Conservation (phyloP, 2,888 invertebrate species). For the Polyommatus icarus region DNA sequence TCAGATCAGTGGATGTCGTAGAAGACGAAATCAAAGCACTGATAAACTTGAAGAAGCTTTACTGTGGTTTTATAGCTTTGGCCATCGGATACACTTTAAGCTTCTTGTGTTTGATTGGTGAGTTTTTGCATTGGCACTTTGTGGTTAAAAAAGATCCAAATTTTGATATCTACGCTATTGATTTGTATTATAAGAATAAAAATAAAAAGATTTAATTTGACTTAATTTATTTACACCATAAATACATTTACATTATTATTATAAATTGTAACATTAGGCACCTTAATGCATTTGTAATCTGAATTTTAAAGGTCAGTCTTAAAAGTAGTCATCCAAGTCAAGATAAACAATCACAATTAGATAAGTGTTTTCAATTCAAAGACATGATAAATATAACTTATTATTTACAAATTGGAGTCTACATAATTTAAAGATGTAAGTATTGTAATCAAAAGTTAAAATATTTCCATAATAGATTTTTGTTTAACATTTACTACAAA, state of each 20-base stretch:
- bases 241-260: constrained; percentile 12
- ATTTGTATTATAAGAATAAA: constrained; percentile 74
- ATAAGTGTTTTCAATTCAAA: constrained; percentile 2
- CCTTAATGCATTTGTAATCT: not conserved
- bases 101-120: constrained; percentile 77
- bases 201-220: constrained; percentile 58
- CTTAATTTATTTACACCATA: constrained; percentile 40
- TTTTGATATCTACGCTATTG: constrained; percentile 85
- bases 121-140: constrained; percentile 84
- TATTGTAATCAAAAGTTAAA: not conserved
- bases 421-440: not conserved
- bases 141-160: constrained; percentile 84
- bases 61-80: constrained; percentile 88
- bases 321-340: constrained; percentile 4
- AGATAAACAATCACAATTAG: not conserved
- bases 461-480: not conserved
- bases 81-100: constrained; percentile 84
- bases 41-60: constrained; percentile 88
- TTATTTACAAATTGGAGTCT: constrained; percentile 6
- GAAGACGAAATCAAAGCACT: constrained; percentile 85
- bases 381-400: not conserved
- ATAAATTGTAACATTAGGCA: constrained; percentile 7
- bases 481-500: too few species aligned
- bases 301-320: constrained; percentile 17
- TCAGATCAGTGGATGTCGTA: constrained; percentile 77